Base-by-base conservation (phyloP, 2,888 invertebrate species). In the Hyposoter didymator region DNA sequence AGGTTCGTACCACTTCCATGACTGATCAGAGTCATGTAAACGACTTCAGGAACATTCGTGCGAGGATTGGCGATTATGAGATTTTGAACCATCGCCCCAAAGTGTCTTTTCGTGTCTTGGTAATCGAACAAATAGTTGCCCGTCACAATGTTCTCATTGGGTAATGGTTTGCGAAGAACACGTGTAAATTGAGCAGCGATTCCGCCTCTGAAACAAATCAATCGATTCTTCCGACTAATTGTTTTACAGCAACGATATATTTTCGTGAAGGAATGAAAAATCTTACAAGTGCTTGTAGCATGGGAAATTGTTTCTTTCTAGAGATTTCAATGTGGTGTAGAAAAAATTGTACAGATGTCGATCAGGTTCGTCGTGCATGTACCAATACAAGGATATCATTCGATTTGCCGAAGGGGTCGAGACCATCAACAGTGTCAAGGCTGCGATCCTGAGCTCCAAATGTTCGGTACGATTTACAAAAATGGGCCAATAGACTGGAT, bases 61-160 rank as follows among this genome's bases (percentile, higher is more conserved):
- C 95, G 94, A 0, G 95, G 95, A 90, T 96, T 96, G 0, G 96
- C 97, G 3, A 97, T 95, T 10, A 96, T 94, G 85, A 96, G 94
- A 35, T 96, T 94, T 88, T 96, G 95, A 22, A 95, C 89, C 94
- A 96, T 94, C 2, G 95, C 95, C 0, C 96, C 96, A 82, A 95
- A 95, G 70, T 95, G 95, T 83, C 95, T 94, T 49, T 95, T 95
- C 0, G 95, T 95, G 89, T 96, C 96, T n/a, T 96, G 95, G 89
- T 96, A 96, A 85, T 96, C 97, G 88, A 96, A 95, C 80, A 97
- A 95, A 90, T 96, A 96, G 92, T 97, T 97, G 43, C 96, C 97
- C 0, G 97, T 97, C 0, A 96, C 95, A 95, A 97, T 96, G 89
- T 95, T 95, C 6, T 95, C 94, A 12, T 94, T 92, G 1, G 94